phyloP scores from a whole-genome alignment of 2,888 invertebrate species.

The Dynastes grantii region DNA sequence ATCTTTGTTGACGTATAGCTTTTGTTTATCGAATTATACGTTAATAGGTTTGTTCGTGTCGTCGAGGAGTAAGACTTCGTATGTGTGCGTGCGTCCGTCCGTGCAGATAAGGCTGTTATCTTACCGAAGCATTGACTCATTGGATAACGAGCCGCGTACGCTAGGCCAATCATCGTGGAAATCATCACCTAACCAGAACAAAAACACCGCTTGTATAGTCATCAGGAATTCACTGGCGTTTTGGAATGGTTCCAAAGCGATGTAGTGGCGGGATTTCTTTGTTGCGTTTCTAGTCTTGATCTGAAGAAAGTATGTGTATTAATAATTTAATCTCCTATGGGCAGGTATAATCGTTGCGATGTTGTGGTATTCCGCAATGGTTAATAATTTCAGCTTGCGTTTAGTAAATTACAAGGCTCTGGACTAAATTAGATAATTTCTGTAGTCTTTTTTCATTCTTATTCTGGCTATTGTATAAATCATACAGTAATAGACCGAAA shows the following conservation, averaged over 20 bases:
- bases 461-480: too few species aligned
- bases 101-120: conserved; percentile 38
- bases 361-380: too few species aligned
- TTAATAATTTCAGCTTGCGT: too few species aligned
- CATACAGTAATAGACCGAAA: too few species aligned
- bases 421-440: too few species aligned
- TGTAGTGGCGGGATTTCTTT: conserved; percentile 38
- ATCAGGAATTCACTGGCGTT: conserved; percentile 41
- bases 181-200: conserved; percentile 48
- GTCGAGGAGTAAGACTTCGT: background rate
- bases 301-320: conserved; percentile 3
- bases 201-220: conserved; percentile 37
- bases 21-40: conserved; percentile 19
- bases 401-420: too few species aligned
- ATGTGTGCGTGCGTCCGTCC: conserved; percentile 1
- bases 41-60: background rate
- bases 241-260: conserved; percentile 40
- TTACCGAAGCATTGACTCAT: conserved; percentile 44
- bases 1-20: background rate
- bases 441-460: too few species aligned
- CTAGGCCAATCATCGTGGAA: conserved; percentile 38
- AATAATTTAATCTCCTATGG: background rate
- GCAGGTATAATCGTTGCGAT: background rate
- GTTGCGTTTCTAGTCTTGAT: conserved; percentile 7
- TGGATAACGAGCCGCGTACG: conserved; percentile 30